Conservation (phyloP, 2,888 invertebrate species). For the Agonopterix alstromeriana region DNA sequence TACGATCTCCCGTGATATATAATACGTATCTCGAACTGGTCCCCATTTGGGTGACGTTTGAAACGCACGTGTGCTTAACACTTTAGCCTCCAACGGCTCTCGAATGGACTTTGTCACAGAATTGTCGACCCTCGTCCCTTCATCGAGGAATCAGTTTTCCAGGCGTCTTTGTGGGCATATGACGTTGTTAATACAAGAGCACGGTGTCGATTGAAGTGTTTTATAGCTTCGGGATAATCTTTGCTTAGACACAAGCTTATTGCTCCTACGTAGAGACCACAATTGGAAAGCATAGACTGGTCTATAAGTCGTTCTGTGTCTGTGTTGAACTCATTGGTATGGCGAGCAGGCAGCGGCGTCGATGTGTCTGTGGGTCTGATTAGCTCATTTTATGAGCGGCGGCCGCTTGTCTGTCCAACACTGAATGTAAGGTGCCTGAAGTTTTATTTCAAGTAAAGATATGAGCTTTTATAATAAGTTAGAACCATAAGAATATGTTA, state of each 20-base stretch:
- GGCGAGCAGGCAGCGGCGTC: conserved; percentile 65
- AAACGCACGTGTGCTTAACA: conserved; percentile 67
- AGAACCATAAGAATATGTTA: too few species aligned
- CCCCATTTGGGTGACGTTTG: conserved; percentile 65
- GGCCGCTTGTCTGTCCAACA: conserved; percentile 42
- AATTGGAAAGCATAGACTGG: conserved; percentile 11
- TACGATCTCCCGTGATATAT: conserved; percentile 57
- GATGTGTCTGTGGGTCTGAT: conserved; percentile 69
- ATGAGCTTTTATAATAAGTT: not conserved
- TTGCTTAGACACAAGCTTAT: conserved; percentile 23
- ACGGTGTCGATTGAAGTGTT: conserved; percentile 40
- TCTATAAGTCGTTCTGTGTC: conserved; percentile 32
- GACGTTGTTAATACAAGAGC: conserved; percentile 35
- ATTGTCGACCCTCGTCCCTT: conserved; percentile 22
- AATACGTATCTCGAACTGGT: conserved; percentile 44
- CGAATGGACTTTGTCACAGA: conserved; percentile 7
- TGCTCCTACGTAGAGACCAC: conserved; percentile 17
- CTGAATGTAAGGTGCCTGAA: conserved; percentile 4
- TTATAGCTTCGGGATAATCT: conserved; percentile 27
- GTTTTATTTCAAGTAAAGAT: not conserved
- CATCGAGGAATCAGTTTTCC: conserved; percentile 20
- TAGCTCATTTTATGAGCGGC: conserved; percentile 61
- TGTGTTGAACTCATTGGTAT: conserved; percentile 41
- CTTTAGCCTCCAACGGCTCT: conserved; percentile 36
- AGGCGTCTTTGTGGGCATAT: conserved; percentile 16